These are phyloP conservation scores for Drosophila falleni DNA, from an alignment of 2,888 invertebrate species.

Conservation along the genomic window DNA sequence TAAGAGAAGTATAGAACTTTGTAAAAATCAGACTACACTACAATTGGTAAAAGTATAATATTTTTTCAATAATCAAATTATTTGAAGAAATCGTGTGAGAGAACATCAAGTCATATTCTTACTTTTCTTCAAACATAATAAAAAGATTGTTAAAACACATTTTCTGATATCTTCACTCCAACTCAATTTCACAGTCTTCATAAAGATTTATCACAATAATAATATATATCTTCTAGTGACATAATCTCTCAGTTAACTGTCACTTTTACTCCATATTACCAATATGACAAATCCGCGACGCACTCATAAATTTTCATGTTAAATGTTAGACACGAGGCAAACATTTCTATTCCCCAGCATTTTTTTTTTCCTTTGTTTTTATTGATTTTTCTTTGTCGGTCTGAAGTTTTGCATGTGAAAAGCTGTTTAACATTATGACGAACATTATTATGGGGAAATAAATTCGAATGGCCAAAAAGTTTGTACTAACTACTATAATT, in stretches of 20 bases:
- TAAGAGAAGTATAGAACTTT: too few relatives aligned
- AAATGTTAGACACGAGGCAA: constrained; percentile 42
- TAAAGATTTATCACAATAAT: not conserved
- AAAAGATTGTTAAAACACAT: too few relatives aligned
- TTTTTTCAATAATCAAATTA: too few relatives aligned
- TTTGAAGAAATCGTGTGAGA: too few relatives aligned
- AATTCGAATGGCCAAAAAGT: constrained; percentile 4
- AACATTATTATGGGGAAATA: constrained; percentile 23
- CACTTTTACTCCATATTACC: constrained; percentile 30
- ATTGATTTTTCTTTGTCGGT: constrained; percentile 19
- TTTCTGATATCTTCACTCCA: too few relatives aligned
- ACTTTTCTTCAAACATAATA: too few relatives aligned
- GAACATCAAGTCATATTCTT: too few relatives aligned
- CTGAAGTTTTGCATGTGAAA: constrained; percentile 33
- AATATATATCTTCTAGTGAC: not conserved
- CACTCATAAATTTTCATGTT: constrained; percentile 38
- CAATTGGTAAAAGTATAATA: too few relatives aligned
- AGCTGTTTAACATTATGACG: constrained; percentile 32
- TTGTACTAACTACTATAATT: constrained; percentile 18
- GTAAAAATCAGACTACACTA: too few relatives aligned
- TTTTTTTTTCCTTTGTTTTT: constrained; percentile 15
- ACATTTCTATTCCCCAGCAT: constrained; percentile 11
- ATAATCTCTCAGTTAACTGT: constrained; percentile 5
- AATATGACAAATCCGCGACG: constrained; percentile 44
- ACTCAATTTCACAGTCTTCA: too few relatives aligned